A percentile compares a stretch with the other conserved stretches of the same genome.
Conservation (phyloP, 2,113 vertebrate genomes). For the Apistogramma diplotaenia region DNA sequence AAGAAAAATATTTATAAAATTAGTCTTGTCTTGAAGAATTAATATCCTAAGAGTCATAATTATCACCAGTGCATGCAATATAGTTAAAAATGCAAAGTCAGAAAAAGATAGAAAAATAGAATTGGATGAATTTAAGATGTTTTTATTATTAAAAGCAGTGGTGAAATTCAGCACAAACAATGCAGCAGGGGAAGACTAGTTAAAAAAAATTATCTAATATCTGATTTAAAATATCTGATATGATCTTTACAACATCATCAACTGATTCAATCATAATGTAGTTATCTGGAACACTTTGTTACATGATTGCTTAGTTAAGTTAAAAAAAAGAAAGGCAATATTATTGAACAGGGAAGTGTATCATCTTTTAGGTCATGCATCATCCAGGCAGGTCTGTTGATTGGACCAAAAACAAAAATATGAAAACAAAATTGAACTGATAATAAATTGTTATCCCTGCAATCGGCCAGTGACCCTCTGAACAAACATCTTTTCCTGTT, state of each 20-base stretch:
- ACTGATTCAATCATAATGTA: neutral
- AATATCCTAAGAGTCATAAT: too few relatives aligned
- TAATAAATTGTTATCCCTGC: neutral
- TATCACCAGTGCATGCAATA: neutral
- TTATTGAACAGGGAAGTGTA: neutral
- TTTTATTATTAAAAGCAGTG: conserved; percentile 60
- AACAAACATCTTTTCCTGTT: neutral
- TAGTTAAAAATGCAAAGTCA: conserved; percentile 16
- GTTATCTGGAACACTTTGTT: neutral
- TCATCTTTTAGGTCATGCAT: conserved; percentile 1
- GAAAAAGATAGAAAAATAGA: conserved; percentile 13
- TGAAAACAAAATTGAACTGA: neutral
- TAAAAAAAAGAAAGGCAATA: neutral
- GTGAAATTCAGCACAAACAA: conserved; percentile 30
- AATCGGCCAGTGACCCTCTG: neutral
- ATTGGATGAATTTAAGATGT: conserved; percentile 3
- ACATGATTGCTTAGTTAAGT: neutral
- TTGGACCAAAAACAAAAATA: conserved; percentile 23
- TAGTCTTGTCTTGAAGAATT: neutral
- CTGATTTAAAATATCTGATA: too few relatives aligned
- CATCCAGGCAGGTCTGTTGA: conserved; percentile 40
- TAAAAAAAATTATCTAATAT: neutral
- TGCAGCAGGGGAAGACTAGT: neutral
- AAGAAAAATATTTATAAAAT: neutral
- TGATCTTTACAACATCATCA: neutral